Evolutionary conservation across 2,888 invertebrate genomes (phyloP).

Genomic region (Dryomyza anilis): DNA sequence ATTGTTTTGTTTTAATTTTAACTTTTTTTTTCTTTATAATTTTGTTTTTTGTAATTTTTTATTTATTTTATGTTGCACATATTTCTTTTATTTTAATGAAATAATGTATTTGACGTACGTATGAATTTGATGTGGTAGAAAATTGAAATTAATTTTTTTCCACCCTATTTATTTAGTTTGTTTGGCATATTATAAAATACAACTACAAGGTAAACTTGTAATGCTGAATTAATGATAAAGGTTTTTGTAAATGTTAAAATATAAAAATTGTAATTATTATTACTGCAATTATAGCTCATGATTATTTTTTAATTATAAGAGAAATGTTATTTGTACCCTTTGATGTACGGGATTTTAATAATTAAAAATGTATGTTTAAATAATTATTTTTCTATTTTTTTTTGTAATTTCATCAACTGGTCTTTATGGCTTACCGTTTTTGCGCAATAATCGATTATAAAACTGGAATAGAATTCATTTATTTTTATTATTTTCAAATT

Average conservation of each 20-base stretch:
- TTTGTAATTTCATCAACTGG: too few species aligned
- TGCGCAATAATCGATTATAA: too few species aligned
- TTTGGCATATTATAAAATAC: not conserved
- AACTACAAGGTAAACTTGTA: not conserved
- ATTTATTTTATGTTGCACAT: not conserved
- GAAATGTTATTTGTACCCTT: too few species aligned
- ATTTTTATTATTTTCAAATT: too few species aligned
- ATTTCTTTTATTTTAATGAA: constrained; percentile 7
- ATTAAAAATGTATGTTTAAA: too few species aligned
- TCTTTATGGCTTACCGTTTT: too few species aligned
- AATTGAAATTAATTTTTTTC: constrained; percentile 16
- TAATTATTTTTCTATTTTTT: too few species aligned
- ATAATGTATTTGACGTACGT: constrained; percentile 14
- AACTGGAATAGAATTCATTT: too few species aligned
- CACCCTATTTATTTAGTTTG: not conserved
- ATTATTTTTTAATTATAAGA: not conserved
- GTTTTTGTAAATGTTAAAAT: too few species aligned
- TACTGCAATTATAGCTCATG: not conserved
- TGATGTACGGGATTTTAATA: too few species aligned
- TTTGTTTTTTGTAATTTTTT: not conserved
- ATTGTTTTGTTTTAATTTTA: constrained; percentile 10
- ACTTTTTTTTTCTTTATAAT: not conserved
- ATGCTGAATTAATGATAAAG: too few species aligned
- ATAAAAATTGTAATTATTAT: not conserved
- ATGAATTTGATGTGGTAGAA: constrained; percentile 16